These are phyloP conservation scores for Helleia helle DNA, from an alignment of 2,888 invertebrate species.

Conservation along the genomic window DNA sequence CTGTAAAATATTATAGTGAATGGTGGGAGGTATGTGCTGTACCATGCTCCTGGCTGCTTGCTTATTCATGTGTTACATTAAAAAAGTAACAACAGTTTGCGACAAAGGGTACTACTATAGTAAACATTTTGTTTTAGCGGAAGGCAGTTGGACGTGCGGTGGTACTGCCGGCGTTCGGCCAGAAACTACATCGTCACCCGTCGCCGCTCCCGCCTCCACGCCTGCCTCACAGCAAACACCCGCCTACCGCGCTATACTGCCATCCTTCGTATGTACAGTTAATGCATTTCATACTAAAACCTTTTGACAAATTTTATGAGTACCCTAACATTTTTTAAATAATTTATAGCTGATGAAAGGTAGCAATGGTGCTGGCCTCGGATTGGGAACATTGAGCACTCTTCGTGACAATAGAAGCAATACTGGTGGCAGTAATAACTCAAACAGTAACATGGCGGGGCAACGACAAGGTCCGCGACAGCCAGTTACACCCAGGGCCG, in stretches of 20 bases:
- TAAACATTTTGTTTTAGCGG: no score
- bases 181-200: conserved; percentile 70
- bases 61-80: no score
- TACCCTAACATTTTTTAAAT: conserved; percentile 1
- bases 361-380: conserved; percentile 62
- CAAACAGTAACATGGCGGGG: conserved; percentile 23
- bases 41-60: no score
- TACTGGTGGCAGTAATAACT: conserved; percentile 26
- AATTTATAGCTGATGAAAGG: conserved; percentile 58
- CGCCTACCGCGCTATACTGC: conserved; percentile 83
- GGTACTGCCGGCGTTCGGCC: conserved; percentile 79
- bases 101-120: no score
- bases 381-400: conserved; percentile 52
- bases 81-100: no score
- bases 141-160: conserved; percentile 93
- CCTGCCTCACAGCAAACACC: conserved; percentile 75
- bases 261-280: conserved; percentile 79
- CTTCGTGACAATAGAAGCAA: conserved; percentile 45
- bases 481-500: conserved; percentile 63
- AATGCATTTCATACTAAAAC: conserved; percentile 9
- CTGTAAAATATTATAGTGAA: no score
- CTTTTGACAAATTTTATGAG: background rate
- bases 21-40: no score
- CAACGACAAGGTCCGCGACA: conserved; percentile 29
- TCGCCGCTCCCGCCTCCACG: conserved; percentile 64